These are phyloP conservation scores for Indicator maculatus DNA, from an alignment of 2,113 vertebrate genomes.

Conservation along the genomic window DNA sequence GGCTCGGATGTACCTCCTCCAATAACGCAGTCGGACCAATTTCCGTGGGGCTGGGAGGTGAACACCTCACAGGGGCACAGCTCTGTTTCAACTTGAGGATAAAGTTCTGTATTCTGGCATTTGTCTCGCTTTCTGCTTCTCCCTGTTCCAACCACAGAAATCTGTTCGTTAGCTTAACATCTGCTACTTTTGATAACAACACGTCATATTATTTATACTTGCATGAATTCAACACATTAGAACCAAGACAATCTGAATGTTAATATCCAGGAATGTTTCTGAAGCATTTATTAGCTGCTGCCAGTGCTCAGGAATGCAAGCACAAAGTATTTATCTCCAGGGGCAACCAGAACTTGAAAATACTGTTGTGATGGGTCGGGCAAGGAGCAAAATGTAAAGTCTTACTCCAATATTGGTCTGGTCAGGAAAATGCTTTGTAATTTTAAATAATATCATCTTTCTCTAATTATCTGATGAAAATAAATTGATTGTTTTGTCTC, in stretches of 20 bases:
- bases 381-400: not conserved
- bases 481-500: conserved; percentile 60
- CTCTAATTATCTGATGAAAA: conserved; percentile 60
- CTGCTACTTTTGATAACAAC: conserved; percentile 61
- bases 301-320: conserved; percentile 6
- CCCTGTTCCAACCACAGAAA: conserved; percentile 79
- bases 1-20: conserved; percentile 42
- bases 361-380: not conserved
- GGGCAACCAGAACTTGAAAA: conserved; percentile 48
- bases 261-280: conserved; percentile 55
- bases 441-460: conserved; percentile 40
- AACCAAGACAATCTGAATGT: conserved; percentile 55
- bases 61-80: conserved; percentile 86
- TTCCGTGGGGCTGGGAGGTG: conserved; percentile 84
- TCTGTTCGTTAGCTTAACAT: conserved; percentile 45
- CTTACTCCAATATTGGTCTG: not conserved
- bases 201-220: conserved; percentile 53
- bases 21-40: conserved; percentile 93
- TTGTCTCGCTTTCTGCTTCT: conserved; percentile 92
- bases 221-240: conserved; percentile 56
- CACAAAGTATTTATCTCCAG: conserved; percentile 38
- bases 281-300: conserved; percentile 29
- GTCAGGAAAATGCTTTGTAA: conserved; percentile 22
- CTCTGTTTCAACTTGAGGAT: conserved; percentile 86
- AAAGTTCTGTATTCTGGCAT: conserved; percentile 83